These are phyloP conservation scores for Euplexia lucipara DNA, from an alignment of 2,888 invertebrate genomes.

Conservation along the genomic window DNA sequence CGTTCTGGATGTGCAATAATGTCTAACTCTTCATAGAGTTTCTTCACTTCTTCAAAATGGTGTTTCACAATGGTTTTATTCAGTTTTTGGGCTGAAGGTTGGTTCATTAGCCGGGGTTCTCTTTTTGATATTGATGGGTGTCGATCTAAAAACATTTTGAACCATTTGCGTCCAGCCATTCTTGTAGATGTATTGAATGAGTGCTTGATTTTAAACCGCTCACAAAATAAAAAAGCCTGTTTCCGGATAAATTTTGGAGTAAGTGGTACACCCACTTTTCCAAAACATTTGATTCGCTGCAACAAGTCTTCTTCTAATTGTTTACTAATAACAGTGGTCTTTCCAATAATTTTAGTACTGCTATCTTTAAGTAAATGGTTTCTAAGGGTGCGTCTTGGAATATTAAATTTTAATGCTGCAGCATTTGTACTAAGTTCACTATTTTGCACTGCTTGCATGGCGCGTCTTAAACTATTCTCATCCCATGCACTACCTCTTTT, in stretches of 20 bases:
- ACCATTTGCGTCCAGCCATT: constrained; percentile 9
- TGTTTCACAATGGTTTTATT: constrained; percentile 2
- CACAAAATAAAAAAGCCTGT: constrained; percentile 21
- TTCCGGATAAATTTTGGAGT: constrained; percentile 55
- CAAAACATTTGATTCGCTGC: constrained; percentile 64
- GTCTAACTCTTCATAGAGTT: constrained; percentile 10
- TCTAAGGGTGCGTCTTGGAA: constrained; percentile 65
- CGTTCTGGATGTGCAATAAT: constrained; percentile 12
- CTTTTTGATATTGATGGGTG: constrained; percentile 9
- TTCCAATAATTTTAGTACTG: constrained; percentile 14
- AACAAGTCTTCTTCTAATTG: constrained; percentile 62
- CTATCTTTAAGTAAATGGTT: constrained; percentile 53
- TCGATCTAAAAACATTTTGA: constrained; percentile 1
- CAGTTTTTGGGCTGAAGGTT: constrained; percentile 4
- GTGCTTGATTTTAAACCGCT: constrained; percentile 14
- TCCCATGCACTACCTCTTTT: constrained; percentile 51
- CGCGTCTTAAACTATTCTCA: constrained; percentile 53
- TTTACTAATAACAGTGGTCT: constrained; percentile 18
- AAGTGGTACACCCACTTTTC: constrained; percentile 63
- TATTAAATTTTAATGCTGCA: constrained; percentile 51
- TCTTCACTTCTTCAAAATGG: constrained; percentile 11
- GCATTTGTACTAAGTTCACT: constrained; percentile 54
- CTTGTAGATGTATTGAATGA: constrained; percentile 10
- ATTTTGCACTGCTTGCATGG: constrained; percentile 62
- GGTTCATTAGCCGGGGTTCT: not conserved